Evolutionary conservation across 2,888 invertebrate species (phyloP).

Genomic region (Colletes collaris): DNA sequence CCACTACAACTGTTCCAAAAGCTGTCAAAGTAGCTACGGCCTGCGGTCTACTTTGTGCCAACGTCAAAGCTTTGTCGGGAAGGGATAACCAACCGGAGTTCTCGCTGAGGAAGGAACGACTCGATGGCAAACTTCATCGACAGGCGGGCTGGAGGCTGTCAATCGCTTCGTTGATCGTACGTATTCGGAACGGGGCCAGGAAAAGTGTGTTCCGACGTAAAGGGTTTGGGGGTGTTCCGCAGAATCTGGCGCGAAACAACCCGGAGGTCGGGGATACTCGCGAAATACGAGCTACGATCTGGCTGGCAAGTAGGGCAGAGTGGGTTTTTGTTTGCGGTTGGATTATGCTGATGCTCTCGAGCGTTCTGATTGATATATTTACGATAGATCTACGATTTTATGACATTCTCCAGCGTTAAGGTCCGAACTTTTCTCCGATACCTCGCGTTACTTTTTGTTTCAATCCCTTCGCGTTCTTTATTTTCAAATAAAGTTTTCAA

Average conservation of each 20-base stretch:
- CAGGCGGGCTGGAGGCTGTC: neutral
- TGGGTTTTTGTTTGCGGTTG: too few species aligned
- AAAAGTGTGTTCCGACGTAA: neutral
- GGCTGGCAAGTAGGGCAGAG: too few species aligned
- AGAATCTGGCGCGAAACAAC: conserved; percentile 4
- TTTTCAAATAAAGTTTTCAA: too few species aligned
- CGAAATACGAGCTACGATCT: too few species aligned
- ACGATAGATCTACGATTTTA: too few species aligned
- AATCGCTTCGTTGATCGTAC: conserved; percentile 4
- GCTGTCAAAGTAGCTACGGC: conserved; percentile 10
- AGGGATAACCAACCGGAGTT: conserved; percentile 5
- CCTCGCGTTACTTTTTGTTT: too few species aligned
- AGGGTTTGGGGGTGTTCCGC: neutral
- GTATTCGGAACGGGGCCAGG: conserved; percentile 16
- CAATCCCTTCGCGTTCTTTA: too few species aligned
- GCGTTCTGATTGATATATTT: too few species aligned
- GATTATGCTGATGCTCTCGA: too few species aligned
- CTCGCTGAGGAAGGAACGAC: neutral
- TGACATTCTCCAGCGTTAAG: too few species aligned
- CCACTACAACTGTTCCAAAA: neutral
- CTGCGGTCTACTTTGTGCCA: neutral
- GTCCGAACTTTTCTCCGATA: too few species aligned
- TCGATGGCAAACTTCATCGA: conserved; percentile 4
- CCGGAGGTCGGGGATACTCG: too few species aligned
- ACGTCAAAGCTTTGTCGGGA: conserved; percentile 18